phyloP scores from a whole-genome alignment of 1,140 invertebrate genomes.

The Hetaerina americana region DNA sequence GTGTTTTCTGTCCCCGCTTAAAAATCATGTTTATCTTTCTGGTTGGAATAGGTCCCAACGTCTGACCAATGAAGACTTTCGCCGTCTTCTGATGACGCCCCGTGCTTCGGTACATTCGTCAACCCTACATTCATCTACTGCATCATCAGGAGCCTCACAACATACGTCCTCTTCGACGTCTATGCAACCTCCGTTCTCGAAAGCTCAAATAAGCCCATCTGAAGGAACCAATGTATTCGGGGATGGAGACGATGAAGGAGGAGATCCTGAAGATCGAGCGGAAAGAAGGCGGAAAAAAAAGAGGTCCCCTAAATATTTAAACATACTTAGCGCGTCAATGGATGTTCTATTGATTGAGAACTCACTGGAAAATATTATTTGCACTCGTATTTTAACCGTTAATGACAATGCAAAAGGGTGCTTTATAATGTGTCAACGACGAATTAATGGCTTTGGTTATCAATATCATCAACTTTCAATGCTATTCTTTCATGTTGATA shows the following conservation, averaged over 20 bases:
- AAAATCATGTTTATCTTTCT: no score
- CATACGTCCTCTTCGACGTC: background rate
- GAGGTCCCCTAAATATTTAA: no score
- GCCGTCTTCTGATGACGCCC: conserved; percentile 91
- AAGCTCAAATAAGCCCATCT: background rate
- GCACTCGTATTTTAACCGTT: no score
- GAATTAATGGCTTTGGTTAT: no score
- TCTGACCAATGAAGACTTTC: conserved; percentile 93
- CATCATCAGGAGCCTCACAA: conserved; percentile 16
- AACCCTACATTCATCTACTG: conserved; percentile 25
- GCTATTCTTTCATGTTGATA: no score
- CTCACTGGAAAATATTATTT: no score
- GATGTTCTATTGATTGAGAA: background rate
- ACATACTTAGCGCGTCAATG: no score
- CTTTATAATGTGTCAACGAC: no score
- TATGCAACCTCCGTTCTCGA: background rate
- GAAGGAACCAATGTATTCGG: background rate
- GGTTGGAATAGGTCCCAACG: conserved; percentile 45
- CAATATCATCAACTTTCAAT: no score
- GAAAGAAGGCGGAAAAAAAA: conserved; percentile 70
- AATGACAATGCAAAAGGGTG: no score
- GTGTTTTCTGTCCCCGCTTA: no score
- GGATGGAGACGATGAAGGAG: conserved; percentile 21
- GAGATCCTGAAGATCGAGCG: conserved; percentile 43
- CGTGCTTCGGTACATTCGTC: conserved; percentile 46